These are phyloP conservation scores for Danaus melanippus DNA, from an alignment of 1,140 invertebrate species.

Conservation along the genomic window DNA sequence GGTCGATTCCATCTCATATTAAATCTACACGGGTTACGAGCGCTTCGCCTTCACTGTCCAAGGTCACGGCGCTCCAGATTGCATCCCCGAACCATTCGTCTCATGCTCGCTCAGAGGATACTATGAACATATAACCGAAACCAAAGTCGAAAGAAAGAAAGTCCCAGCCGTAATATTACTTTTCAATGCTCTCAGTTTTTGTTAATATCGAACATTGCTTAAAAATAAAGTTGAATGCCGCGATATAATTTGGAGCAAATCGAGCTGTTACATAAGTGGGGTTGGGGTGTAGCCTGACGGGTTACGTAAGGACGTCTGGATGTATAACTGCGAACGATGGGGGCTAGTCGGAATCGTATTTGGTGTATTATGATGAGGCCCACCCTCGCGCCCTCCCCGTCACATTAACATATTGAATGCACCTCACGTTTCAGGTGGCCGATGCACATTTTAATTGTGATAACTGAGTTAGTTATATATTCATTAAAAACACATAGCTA, in stretches of 20 bases:
- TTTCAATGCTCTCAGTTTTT: too few relatives aligned
- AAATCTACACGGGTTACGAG: constrained; percentile 4
- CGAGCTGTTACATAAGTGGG: constrained; percentile 61
- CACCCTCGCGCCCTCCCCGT: constrained; percentile 5
- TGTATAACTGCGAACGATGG: constrained; percentile 27
- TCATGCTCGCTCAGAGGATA: background rate
- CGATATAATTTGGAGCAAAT: constrained; percentile 41
- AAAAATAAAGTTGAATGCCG: constrained; percentile 32
- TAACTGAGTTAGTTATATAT: too few relatives aligned
- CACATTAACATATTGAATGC: constrained; percentile 16
- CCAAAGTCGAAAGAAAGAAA: too few relatives aligned
- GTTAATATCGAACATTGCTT: background rate
- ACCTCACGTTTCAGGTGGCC: background rate
- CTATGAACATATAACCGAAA: too few relatives aligned
- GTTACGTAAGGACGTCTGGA: constrained; percentile 63
- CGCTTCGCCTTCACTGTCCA: constrained; percentile 8
- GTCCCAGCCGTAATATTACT: too few relatives aligned
- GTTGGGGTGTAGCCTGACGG: constrained; percentile 40
- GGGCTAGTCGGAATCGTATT: constrained; percentile 29
- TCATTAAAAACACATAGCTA: too few relatives aligned
- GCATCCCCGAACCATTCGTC: constrained; percentile 3
- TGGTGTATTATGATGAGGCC: constrained; percentile 7
- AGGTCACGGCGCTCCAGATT: constrained; percentile 14
- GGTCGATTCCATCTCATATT: constrained; percentile 8
- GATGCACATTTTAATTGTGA: too few relatives aligned